phyloP scores from a whole-genome alignment of 2,888 invertebrate species.

The Cheilosia scutellata region DNA sequence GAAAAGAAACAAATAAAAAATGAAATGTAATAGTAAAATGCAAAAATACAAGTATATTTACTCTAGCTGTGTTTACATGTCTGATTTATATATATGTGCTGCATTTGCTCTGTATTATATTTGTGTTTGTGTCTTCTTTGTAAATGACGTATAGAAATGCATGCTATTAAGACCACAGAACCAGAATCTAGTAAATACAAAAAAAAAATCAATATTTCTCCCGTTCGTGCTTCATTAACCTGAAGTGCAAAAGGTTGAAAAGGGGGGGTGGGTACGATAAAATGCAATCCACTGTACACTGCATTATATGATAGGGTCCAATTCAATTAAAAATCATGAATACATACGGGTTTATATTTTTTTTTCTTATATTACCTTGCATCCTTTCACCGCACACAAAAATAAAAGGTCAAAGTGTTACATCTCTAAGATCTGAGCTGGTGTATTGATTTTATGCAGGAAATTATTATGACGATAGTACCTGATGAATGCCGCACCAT shows the following conservation, averaged over 20 bases:
- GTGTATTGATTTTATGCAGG: constrained; percentile 65
- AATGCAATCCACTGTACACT: constrained; percentile 50
- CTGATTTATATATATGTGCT: constrained; percentile 49
- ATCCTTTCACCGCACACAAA: constrained; percentile 42
- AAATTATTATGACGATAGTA: constrained; percentile 48
- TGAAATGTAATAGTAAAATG: constrained; percentile 64
- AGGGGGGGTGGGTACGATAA: constrained; percentile 11
- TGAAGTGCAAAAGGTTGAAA: constrained; percentile 40
- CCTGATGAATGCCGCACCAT: constrained; percentile 51
- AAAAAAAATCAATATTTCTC: constrained; percentile 65
- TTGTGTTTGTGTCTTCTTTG: constrained; percentile 57
- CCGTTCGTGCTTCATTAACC: constrained; percentile 70
- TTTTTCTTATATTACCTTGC: constrained; percentile 42
- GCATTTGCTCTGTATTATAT: constrained; percentile 59
- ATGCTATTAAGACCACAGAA: constrained; percentile 69
- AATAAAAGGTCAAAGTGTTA: constrained; percentile 68
- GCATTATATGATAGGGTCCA: constrained; percentile 63
- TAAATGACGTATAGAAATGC: constrained; percentile 69
- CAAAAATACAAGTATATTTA: constrained; percentile 76
- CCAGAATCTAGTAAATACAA: constrained; percentile 19
- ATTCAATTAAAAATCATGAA: constrained; percentile 70
- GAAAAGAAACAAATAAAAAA: constrained; percentile 39
- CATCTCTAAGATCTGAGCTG: constrained; percentile 60
- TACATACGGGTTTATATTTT: constrained; percentile 53
- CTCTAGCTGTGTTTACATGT: constrained; percentile 63